Base-by-base conservation (phyloP, 1,140 invertebrate species). In the Eriocheir sinensis region DNA sequence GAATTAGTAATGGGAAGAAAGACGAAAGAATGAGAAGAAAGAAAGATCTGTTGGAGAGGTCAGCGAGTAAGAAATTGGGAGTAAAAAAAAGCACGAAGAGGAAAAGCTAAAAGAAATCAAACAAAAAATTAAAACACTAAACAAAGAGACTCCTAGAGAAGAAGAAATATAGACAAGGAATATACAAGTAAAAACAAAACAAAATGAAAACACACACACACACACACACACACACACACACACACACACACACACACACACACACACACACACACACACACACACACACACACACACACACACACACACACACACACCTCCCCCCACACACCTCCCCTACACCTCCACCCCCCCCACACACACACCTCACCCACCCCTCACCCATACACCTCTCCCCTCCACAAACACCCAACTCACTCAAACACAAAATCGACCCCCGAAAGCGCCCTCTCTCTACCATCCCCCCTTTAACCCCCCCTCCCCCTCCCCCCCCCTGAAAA, bases 151-250 rank as follows among this genome's bases (percentile, higher is more conserved):
- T 15, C 12, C 12, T 15, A 72, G n/a, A 72, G n/a, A n/a, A 72
- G 60, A 72, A 72, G 60, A 72, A n/a, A n/a, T 15, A n/a, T 72
- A 72, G 60, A 72, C n/a, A n/a, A n/a, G 60, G 60, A 72, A 85
- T 17, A 85, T 12, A 85, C 9, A 85, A 9, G 34, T 32, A 85
- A 9, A 85, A 12, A 85, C 83, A 85, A 12, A 85, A 17, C 17
- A 12, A 85, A n/a, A n/a, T n/a, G n/a, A n/a, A n/a, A n/a, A n/a
- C n/a, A n/a, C n/a, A n/a, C n/a, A n/a, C n/a, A n/a, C 83, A 85
- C 32, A 85, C 83, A 85, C 32, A 85, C 83, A 85, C 32, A 85
- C 83, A 85, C 32, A 85, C 83, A 85, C 32, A 85, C 83, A 85
- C 32, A 85, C 83, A 85, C 32, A 85, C 83, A 85, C 32, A 85